phyloP scores from a whole-genome alignment of 1,140 invertebrate species.

The Coptotermes formosanus region DNA sequence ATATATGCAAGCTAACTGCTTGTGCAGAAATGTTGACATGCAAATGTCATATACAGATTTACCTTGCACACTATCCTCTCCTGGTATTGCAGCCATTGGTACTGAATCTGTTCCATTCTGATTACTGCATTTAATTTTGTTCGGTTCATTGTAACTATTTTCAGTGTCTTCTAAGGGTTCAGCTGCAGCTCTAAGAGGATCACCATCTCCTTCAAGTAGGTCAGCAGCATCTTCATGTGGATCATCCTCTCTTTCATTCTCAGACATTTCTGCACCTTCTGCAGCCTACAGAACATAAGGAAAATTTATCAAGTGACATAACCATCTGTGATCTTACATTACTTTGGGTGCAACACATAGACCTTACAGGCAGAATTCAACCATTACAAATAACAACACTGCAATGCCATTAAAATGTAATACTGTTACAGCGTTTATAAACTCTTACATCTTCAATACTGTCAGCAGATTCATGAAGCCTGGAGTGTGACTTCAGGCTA shows the following conservation, averaged over 20 bases:
- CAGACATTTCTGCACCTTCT: constrained; percentile 2
- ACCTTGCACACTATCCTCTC: neutral
- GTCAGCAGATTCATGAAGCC: constrained; percentile 52
- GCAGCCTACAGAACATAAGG: neutral
- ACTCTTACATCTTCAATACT: constrained; percentile 40
- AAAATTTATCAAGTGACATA: neutral
- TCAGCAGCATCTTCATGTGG: constrained; percentile 32
- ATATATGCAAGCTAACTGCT: too few species aligned
- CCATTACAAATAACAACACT: too few species aligned
- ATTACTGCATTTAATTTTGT: neutral
- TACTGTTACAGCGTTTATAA: neutral
- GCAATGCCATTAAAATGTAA: neutral
- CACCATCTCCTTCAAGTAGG: constrained; percentile 34
- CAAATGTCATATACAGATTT: neutral
- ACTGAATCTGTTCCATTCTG: neutral
- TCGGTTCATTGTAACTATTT: neutral
- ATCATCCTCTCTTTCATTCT: constrained; percentile 38
- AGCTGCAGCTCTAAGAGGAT: constrained; percentile 33
- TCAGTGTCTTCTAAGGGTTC: neutral
- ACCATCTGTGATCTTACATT: too few species aligned
- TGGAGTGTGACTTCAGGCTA: constrained; percentile 75
- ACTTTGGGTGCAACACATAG: too few species aligned
- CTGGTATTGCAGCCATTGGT: neutral
- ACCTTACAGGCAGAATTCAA: too few species aligned
- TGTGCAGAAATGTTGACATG: too few species aligned